Percentiles rank a stretch among this genome's conserved stretches.
phyloP scores from a whole-genome alignment of 2,888 invertebrate genomes.

The Acronicta psi region DNA sequence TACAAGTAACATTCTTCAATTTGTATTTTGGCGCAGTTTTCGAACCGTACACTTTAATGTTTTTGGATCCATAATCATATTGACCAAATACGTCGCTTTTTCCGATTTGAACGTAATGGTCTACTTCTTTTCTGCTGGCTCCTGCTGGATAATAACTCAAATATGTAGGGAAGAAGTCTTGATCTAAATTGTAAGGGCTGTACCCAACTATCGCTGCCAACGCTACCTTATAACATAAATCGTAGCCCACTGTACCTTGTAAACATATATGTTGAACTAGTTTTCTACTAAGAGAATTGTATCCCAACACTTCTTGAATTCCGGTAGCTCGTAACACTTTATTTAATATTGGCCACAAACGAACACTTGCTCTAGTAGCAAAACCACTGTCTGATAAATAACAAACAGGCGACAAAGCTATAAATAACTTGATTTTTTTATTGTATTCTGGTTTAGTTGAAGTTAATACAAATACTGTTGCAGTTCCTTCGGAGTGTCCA shows the following conservation, averaged over 20 bases:
- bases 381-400: slow-evolving; percentile 22
- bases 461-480: slow-evolving; percentile 19
- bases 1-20: slow-evolving; percentile 16
- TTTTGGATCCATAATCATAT: slow-evolving; percentile 16
- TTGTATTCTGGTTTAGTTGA: slow-evolving; percentile 34
- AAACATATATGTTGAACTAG: slow-evolving; percentile 15
- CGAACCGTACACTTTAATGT: slow-evolving; percentile 20
- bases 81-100: slow-evolving; percentile 7
- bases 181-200: slow-evolving; percentile 8
- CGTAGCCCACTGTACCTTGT: slow-evolving; percentile 32
- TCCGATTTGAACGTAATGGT: slow-evolving; percentile 10
- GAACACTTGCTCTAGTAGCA: background rate
- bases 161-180: slow-evolving; percentile 1
- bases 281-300: slow-evolving; percentile 15
- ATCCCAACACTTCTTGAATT: slow-evolving; percentile 25
- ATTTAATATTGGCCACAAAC: slow-evolving; percentile 6
- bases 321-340: background rate
- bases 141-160: slow-evolving; percentile 22
- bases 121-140: slow-evolving; percentile 6
- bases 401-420: slow-evolving; percentile 24
- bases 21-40: slow-evolving; percentile 16
- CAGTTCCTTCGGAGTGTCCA: slow-evolving; percentile 31
- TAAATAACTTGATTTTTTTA: slow-evolving; percentile 26
- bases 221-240: slow-evolving; percentile 13
- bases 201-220: slow-evolving; percentile 14